Base-by-base conservation (phyloP, 2,113 vertebrate species). In the Albula goreensis region DNA sequence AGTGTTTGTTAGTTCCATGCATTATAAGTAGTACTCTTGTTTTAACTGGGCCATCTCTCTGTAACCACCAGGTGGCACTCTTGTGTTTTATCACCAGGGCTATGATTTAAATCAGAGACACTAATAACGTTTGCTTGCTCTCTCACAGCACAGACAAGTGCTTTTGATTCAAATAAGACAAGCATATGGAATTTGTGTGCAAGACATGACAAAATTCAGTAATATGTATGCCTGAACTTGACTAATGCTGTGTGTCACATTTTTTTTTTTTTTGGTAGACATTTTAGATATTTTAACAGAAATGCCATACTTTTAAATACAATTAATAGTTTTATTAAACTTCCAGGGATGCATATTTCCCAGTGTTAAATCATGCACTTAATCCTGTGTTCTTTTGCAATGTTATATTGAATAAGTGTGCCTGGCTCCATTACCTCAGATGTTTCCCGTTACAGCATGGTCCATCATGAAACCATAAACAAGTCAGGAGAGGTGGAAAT, bases 51-150 rank as follows among this genome's bases (percentile, higher is more conserved):
- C 60, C 60, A 15, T 19, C 5, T 82, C 4, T 31, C 19, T 78
- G 86, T 17, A 66, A 22, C 93, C 94, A 93, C 93, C 89, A 93
- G 94, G 90, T 93, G 94, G 91, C 92, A 87, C 77, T 91, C 89
- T 91, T 85, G 90, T 87, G 87, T 91, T 89, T 92, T 86, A 88
- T 83, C 86, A 66, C 60, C 17, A 66, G 60, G 70, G 22, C 11
- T 74, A 9, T 22, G 8, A 22, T 25, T 25, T 7, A 7, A 74
- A 5, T 74, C 70, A 74, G 5, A 74, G 70, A 19, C 60, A 66
- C 60, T 5, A 19, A 66, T 66, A 66, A 66, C 19, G 60, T 66
- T 66, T 66, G 17, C 17, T 66, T 4, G n/a, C 22, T 1, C 31
- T 1, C 22, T 74, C 22, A 25, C 17, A 74, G 7, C 70, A 74